These are phyloP conservation scores for Rutilus rutilus DNA, from an alignment of 2,113 vertebrate genomes.

Conservation along the genomic window DNA sequence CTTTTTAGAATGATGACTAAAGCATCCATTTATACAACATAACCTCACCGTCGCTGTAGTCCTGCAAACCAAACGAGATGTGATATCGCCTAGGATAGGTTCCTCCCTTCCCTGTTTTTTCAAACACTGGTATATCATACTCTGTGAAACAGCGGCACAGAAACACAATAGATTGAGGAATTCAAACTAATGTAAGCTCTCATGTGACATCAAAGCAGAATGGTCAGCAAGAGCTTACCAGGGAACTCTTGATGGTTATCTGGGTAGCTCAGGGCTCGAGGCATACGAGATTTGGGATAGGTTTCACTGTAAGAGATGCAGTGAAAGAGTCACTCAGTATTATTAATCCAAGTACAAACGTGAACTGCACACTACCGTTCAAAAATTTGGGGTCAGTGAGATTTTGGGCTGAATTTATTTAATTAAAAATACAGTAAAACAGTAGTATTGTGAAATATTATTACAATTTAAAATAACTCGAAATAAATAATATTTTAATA, in stretches of 20 bases:
- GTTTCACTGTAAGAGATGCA: conserved; percentile 79
- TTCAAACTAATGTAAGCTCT: not conserved
- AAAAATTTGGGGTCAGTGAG: not conserved
- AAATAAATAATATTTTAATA: not conserved
- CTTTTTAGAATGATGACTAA: not conserved
- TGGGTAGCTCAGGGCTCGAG: conserved; percentile 96
- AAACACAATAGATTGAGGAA: not conserved
- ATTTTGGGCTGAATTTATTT: not conserved
- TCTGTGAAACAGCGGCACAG: conserved; percentile 70
- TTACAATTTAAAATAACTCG: not conserved
- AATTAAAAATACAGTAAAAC: not conserved
- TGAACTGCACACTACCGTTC: not conserved
- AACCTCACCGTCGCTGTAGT: conserved; percentile 91
- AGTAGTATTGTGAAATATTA: not conserved
- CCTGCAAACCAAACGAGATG: conserved; percentile 90
- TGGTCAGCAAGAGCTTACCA: conserved; percentile 74
- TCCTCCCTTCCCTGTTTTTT: conserved; percentile 96
- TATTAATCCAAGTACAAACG: not conserved
- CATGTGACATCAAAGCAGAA: not conserved
- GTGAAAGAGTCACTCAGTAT: not conserved
- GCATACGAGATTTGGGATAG: conserved; percentile 96
- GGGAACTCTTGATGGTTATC: conserved; percentile 98
- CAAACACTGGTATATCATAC: conserved; percentile 94
- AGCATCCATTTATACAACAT: not conserved
- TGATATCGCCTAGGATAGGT: conserved; percentile 95